phyloP scores from a whole-genome alignment of 2,888 invertebrate genomes.

The Junonia oenone region DNA sequence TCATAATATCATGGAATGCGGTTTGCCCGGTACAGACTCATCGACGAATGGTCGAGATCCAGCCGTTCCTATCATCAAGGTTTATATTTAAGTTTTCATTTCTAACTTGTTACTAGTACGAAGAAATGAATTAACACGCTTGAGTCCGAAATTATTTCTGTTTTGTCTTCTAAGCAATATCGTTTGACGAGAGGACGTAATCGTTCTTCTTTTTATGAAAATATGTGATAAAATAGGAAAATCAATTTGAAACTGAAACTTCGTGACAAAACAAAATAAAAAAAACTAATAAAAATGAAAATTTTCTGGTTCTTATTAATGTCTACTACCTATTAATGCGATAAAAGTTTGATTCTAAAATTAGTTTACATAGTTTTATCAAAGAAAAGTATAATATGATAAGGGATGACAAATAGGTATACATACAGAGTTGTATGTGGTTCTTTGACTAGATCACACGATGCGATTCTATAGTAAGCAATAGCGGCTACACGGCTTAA shows the following conservation, averaged over 20 bases:
- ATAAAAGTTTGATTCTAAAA: not conserved
- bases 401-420: not conserved
- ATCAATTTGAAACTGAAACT: not conserved
- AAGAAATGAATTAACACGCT: not conserved
- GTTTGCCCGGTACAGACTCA: not conserved
- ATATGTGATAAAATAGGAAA: not conserved
- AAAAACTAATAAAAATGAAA: not conserved
- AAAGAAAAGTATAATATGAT: conserved; percentile 3
- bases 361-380: not conserved
- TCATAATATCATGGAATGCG: not conserved
- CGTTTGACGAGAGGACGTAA: not conserved
- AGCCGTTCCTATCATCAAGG: not conserved
- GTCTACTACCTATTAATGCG: not conserved
- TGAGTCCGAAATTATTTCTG: not conserved
- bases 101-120: not conserved
- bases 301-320: not conserved
- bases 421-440: conserved; percentile 20
- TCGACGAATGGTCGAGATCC: not conserved
- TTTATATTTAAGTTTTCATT: not conserved
- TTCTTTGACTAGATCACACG: conserved; percentile 29
- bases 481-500: not conserved
- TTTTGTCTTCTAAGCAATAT: too few species aligned
- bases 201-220: not conserved
- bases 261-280: too few species aligned
- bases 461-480: conserved; percentile 6